These are phyloP conservation scores for Oreochromis tanganicae DNA, from an alignment of 2,113 vertebrate species.

Conservation along the genomic window DNA sequence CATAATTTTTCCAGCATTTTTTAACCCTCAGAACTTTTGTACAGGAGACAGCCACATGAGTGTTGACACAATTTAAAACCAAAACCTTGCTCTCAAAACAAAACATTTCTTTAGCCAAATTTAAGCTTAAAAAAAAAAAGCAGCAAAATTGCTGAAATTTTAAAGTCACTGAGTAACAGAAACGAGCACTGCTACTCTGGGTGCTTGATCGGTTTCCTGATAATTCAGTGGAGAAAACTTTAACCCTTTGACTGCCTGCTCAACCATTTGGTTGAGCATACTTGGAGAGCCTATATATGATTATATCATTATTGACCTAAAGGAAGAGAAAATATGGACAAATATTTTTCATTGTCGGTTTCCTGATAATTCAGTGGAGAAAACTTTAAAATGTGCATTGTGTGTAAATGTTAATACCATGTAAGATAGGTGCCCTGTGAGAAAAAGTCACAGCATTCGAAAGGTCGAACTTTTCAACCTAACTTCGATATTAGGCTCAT, in stretches of 20 bases:
- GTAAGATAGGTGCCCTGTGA: background rate
- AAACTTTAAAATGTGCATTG: background rate
- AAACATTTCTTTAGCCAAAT: background rate
- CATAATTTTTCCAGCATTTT: background rate
- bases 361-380: background rate
- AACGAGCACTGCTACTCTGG: background rate
- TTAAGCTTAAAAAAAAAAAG: background rate
- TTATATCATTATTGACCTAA: no score
- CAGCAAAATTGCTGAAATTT: background rate
- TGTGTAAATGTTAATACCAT: background rate
- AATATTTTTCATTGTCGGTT: no score
- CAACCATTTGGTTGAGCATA: no score
- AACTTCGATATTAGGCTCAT: background rate
- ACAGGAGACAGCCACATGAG: background rate
- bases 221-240: background rate
- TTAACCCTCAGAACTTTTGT: background rate
- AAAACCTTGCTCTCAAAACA: background rate
- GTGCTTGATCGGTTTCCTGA: background rate
- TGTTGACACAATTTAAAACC: background rate
- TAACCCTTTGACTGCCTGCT: no score
- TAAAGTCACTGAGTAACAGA: background rate
- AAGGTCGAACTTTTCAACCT: background rate
- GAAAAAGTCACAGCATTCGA: background rate
- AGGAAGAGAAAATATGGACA: no score
- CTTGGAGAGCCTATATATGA: no score